Conservation (phyloP, 1,140 invertebrate species). For the Nixonia krombeini region DNA sequence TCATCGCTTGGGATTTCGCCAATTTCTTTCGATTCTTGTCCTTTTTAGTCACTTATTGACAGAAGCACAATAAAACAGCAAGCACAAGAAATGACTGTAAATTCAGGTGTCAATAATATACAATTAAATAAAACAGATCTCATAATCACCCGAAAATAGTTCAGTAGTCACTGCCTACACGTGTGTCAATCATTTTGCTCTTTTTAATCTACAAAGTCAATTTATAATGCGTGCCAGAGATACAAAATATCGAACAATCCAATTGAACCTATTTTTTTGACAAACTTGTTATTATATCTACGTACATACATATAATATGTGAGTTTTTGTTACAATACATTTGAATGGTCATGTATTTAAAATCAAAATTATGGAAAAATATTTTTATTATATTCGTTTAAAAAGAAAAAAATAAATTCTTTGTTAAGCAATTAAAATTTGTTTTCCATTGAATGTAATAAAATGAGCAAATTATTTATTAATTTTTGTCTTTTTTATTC, state of each 20-base stretch:
- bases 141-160: slow-evolving; percentile 23
- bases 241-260: not conserved
- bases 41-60: no score
- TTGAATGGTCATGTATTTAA: no score
- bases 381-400: not conserved
- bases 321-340: no score
- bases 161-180: not conserved
- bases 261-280: not conserved
- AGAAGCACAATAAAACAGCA: no score
- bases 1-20: not conserved
- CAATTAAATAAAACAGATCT: slow-evolving; percentile 42
- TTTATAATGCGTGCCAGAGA: not conserved
- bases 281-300: not conserved
- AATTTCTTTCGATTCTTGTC: not conserved
- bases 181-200: no score
- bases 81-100: not conserved
- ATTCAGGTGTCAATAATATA: slow-evolving; percentile 34
- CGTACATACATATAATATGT: slow-evolving; percentile 5
- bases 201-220: not conserved
- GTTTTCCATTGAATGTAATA: not conserved
- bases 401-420: not conserved
- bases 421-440: not conserved
- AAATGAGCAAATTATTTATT: not conserved
- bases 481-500: not conserved
- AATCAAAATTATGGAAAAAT: no score